These are phyloP conservation scores for Alentia gelatinosa DNA, from an alignment of 2,888 invertebrate genomes.

Conservation along the genomic window DNA sequence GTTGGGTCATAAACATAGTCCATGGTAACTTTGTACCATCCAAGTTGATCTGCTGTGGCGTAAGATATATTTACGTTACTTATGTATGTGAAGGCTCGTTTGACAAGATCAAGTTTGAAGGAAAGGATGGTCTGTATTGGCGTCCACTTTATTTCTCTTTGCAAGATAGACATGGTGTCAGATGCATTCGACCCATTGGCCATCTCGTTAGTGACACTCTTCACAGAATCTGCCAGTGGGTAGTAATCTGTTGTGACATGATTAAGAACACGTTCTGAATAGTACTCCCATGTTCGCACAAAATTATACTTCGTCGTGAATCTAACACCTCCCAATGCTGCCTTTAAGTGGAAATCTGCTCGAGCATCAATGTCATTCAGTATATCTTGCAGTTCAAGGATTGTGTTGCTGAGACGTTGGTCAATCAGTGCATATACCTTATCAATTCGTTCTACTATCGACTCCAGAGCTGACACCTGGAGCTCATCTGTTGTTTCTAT, in stretches of 20 bases:
- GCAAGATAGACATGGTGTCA: background rate
- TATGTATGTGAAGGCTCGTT: background rate
- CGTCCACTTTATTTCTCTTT: background rate
- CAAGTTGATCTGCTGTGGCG: background rate
- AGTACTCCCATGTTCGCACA: background rate
- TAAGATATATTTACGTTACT: background rate
- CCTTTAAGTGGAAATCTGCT: background rate
- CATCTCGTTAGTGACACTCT: background rate
- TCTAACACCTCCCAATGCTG: background rate
- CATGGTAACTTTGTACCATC: background rate
- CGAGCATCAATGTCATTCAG: background rate
- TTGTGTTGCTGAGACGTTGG: background rate
- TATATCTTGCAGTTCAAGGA: background rate
- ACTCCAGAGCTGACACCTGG: background rate
- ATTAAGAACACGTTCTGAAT: background rate
- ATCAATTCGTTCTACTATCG: background rate
- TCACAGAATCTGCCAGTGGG: background rate
- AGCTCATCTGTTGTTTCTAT: background rate
- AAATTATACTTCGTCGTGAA: background rate
- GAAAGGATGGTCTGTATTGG: background rate
- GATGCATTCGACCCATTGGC: background rate
- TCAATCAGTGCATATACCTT: background rate
- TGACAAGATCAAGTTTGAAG: background rate
- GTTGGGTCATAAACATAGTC: background rate
- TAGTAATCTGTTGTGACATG: background rate